These are phyloP conservation scores for Gandaritis pyraliata DNA, from an alignment of 2,888 invertebrate genomes.

Conservation along the genomic window DNA sequence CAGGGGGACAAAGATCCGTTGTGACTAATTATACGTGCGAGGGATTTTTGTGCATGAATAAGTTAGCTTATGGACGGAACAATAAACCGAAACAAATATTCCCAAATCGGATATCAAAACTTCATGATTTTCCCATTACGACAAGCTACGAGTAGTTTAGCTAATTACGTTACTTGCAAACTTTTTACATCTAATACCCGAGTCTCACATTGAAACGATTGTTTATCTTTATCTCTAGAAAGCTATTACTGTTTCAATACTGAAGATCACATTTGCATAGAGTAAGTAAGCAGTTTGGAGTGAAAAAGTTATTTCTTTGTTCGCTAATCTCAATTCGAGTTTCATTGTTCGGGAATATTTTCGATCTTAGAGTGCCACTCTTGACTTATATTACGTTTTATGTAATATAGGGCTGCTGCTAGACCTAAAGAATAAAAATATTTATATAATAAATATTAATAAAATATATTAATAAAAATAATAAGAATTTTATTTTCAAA, in stretches of 20 bases:
- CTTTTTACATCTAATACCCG: background rate
- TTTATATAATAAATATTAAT: too few species aligned
- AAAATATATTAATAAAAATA: too few species aligned
- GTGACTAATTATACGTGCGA: too few species aligned
- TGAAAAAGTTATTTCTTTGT: conserved; percentile 42
- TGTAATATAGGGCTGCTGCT: conserved; percentile 12
- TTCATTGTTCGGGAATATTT: conserved; percentile 25
- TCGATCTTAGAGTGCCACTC: conserved; percentile 13
- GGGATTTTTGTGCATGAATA: too few species aligned
- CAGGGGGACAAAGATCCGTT: too few species aligned
- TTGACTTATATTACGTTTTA: conserved; percentile 16
- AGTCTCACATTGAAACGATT: background rate
- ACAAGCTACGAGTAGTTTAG: too few species aligned
- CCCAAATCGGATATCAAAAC: too few species aligned
- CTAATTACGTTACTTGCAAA: too few species aligned
- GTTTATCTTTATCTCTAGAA: conserved; percentile 22
- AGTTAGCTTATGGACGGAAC: too few species aligned
- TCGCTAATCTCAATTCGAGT: conserved; percentile 38
- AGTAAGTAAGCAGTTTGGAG: conserved; percentile 36
- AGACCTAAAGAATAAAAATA: too few species aligned
- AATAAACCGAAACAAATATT: too few species aligned
- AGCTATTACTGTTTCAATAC: conserved; percentile 20
- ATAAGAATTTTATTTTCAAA: background rate
- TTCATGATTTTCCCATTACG: too few species aligned
- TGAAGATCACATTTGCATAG: conserved; percentile 41